These are phyloP conservation scores for Baccha elongata DNA, from an alignment of 2,888 invertebrate genomes.

Conservation along the genomic window DNA sequence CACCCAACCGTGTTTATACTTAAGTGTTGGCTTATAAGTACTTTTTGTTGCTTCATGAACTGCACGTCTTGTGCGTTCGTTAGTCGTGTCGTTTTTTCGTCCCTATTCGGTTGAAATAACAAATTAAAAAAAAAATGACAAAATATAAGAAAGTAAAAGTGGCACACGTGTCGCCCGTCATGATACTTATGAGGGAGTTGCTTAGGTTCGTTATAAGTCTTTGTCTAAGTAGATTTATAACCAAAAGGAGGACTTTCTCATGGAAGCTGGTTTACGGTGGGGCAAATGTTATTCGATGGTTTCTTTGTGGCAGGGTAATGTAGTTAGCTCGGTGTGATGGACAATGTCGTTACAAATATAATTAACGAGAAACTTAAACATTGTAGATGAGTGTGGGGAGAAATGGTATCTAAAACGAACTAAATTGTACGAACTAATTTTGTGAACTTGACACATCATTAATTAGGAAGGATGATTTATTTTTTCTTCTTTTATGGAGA, in stretches of 20 bases:
- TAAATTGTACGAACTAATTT: constrained; percentile 5
- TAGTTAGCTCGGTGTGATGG: constrained; percentile 40
- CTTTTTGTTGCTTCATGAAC: constrained; percentile 10
- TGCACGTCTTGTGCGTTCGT: neutral
- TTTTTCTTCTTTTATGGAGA: neutral
- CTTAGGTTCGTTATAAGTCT: constrained; percentile 31
- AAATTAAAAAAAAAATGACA: neutral
- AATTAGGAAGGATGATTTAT: neutral
- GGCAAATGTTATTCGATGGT: constrained; percentile 43
- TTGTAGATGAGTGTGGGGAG: neutral
- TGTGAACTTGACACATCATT: neutral
- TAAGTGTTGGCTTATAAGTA: constrained; percentile 46
- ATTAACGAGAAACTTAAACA: constrained; percentile 35
- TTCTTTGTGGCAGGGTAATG: constrained; percentile 26
- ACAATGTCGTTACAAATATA: constrained; percentile 50
- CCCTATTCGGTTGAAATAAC: constrained; percentile 48
- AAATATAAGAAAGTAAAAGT: constrained; percentile 47
- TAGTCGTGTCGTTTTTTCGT: neutral
- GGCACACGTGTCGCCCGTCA: constrained; percentile 22
- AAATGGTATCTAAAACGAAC: constrained; percentile 26
- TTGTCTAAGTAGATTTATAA: constrained; percentile 52
- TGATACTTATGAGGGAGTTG: neutral
- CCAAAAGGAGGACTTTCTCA: constrained; percentile 30
- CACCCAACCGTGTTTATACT: constrained; percentile 50
- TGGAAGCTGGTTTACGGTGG: constrained; percentile 36